Base-by-base conservation (phyloP, 2,888 invertebrate genomes). In the Bimastos eiseni region DNA sequence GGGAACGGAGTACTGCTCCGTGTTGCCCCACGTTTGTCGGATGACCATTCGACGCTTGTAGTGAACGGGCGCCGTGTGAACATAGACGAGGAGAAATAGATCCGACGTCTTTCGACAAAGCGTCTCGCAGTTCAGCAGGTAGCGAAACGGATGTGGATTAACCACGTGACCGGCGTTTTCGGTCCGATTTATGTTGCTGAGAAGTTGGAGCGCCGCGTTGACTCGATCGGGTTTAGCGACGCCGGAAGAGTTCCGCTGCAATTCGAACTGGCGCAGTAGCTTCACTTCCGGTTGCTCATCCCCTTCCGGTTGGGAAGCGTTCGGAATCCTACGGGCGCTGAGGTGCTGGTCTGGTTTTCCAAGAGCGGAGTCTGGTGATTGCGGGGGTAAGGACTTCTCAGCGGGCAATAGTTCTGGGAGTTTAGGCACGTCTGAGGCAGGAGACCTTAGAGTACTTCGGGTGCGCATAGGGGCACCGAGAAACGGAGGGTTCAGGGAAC, bases 21-120 rank as follows among this genome's bases (percentile, higher is more conserved):
- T 92, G 34, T 94, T 93, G 0, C 94, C 95, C 95, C 95, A 95
- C 11, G 95, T 94, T 89, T 94, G 93, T 33, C 95, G 93, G 11
- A 95, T 94, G 88, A 94, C 93, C 92, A 94, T 94, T 21, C 95
- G 92, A 90, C 94, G 93, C 90, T 94, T 94, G 90, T 93, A 93
- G 92, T 95, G 94, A 36, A 91, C 92, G 11, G 94, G 94, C 0
- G 95, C 94, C 4, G 94, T 93, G 92, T 95, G 95, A 89, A 95
- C 93, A 92, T 95, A 95, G n/a, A 94, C 93, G 17, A 95, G 92
- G 55, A 94, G 92, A 86, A 93, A 93, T n/a, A 94, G 89, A 49
- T 92, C 92, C 33, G 90, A 36, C 6, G 41, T 17, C 11, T 44
- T 90, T 33, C 38, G 21, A 90, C 90, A 90, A 13, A 90, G 38